A percentile compares a stretch with the other conserved stretches of the same genome.
Conservation (phyloP, 2,888 invertebrate species). For the Iselma pallidipennis region DNA sequence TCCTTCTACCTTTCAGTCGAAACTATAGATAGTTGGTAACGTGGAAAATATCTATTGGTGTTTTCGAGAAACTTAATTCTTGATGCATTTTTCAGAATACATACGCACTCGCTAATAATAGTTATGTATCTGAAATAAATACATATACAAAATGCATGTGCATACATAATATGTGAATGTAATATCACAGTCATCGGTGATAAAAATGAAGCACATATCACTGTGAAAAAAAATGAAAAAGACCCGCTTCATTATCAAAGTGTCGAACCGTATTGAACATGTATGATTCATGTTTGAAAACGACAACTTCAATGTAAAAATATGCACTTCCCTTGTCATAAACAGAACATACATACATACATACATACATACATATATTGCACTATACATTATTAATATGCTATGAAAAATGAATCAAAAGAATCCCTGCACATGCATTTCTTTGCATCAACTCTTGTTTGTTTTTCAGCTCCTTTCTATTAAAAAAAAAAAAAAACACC, state of each 20-base stretch:
- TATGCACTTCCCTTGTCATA: conserved; percentile 56
- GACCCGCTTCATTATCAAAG: conserved; percentile 55
- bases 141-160: conserved; percentile 41
- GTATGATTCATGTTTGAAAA: conserved; percentile 56
- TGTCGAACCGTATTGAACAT: conserved; percentile 56
- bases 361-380: too few species aligned
- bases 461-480: conserved; percentile 10
- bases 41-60: too few species aligned
- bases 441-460: conserved; percentile 25
- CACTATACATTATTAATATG: conserved; percentile 55
- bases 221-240: conserved; percentile 39
- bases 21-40: too few species aligned
- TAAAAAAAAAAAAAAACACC: conserved; percentile 11
- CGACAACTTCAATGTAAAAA: conserved; percentile 57
- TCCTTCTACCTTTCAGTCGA: neutral
- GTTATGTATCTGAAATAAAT: conserved; percentile 39
- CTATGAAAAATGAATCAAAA: conserved; percentile 57
- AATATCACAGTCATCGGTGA: conserved; percentile 47
- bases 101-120: too few species aligned
- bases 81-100: too few species aligned
- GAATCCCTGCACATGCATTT: conserved; percentile 29
- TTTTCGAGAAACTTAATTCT: too few species aligned
- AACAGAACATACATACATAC: too few species aligned
- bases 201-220: conserved; percentile 50
- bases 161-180: conserved; percentile 47